phyloP scores from a whole-genome alignment of 2,888 invertebrate species.

The Thalpophila matura region DNA sequence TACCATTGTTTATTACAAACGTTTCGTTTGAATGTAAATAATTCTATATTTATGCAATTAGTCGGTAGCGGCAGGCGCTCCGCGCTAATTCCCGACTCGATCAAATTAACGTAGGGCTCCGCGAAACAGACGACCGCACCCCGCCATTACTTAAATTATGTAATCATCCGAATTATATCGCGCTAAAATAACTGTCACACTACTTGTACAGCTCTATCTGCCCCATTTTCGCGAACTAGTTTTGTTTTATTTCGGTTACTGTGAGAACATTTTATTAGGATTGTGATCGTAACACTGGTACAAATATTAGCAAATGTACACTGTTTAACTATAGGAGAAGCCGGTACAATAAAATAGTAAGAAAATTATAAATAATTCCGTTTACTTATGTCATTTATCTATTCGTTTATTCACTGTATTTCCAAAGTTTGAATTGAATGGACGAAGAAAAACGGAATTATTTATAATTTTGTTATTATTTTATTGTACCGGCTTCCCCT shows the following conservation, averaged over 20 bases:
- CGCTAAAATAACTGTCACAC: slow-evolving; percentile 40
- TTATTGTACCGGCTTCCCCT: no score
- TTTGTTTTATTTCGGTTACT: slow-evolving; percentile 41
- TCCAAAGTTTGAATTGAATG: no score
- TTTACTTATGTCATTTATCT: no score
- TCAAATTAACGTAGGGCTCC: slow-evolving; percentile 29
- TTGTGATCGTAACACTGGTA: background rate
- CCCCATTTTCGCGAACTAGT: slow-evolving; percentile 38
- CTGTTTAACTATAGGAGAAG: no score
- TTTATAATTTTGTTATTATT: no score
- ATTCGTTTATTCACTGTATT: no score
- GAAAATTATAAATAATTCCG: no score
- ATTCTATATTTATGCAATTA: no score
- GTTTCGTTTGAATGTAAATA: no score
- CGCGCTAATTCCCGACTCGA: slow-evolving; percentile 16
- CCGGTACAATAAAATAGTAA: no score
- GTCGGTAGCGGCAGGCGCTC: background rate
- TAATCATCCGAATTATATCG: slow-evolving; percentile 43
- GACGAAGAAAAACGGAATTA: no score
- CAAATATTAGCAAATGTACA: background rate
- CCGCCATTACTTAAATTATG: slow-evolving; percentile 50
- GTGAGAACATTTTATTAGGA: slow-evolving; percentile 8
- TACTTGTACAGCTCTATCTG: slow-evolving; percentile 16
- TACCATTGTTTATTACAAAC: no score
- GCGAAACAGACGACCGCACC: slow-evolving; percentile 39